Percentiles rank a stretch among this genome's conserved stretches.
These are phyloP conservation scores for Myripristis murdjan DNA, from an alignment of 2,797 vertebrate genomes.

Conservation along the genomic window DNA sequence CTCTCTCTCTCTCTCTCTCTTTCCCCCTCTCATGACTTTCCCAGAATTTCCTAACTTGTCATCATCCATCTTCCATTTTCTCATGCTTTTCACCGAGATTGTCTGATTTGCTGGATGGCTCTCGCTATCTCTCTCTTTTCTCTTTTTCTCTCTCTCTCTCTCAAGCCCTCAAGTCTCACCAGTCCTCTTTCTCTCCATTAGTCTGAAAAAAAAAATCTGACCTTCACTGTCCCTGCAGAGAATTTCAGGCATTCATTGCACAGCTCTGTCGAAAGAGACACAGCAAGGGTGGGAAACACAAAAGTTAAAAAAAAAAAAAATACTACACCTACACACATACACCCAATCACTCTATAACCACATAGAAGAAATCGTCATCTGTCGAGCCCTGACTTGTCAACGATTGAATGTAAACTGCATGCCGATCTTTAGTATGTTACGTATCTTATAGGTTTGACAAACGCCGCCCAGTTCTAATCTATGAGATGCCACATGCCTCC, in stretches of 20 bases:
- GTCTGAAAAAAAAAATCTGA: conserved; percentile 59
- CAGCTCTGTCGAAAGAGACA: conserved; percentile 30
- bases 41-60: conserved; percentile 19
- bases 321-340: neutral
- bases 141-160: neutral
- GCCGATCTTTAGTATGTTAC: neutral
- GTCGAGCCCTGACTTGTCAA: neutral
- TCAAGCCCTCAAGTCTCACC: conserved; percentile 33
- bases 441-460: conserved; percentile 12
- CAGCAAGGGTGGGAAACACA: conserved; percentile 22
- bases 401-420: neutral
- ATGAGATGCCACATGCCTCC: conserved; percentile 44
- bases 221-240: conserved; percentile 50
- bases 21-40: conserved; percentile 7
- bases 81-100: neutral
- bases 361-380: neutral
- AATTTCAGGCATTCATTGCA: conserved; percentile 52
- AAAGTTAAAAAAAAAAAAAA: conserved; percentile 12
- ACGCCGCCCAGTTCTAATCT: conserved; percentile 38
- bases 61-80: conserved; percentile 39
- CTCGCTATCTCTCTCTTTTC: neutral
- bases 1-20: neutral
- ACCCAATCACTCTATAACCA: neutral
- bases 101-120: neutral
- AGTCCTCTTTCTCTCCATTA: conserved; percentile 42